Evolutionary conservation across 2,113 vertebrate species (phyloP).

Genomic region (Misgurnus anguillicaudatus): DNA sequence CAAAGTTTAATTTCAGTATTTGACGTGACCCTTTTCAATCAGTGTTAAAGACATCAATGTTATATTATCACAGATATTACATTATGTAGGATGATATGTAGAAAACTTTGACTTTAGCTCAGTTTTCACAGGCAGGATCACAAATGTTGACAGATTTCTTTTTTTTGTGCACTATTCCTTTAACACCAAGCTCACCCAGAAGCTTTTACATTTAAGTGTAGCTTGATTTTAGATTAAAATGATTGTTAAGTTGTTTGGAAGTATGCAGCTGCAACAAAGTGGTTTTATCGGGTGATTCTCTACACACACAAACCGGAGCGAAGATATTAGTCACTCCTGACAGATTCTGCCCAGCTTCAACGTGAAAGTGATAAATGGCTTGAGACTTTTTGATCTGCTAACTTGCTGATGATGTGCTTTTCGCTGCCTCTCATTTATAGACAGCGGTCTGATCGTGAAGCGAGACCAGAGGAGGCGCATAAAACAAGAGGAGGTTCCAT

Average conservation of each 20-base stretch:
- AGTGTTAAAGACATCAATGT: too few species aligned
- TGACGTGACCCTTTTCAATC: too few species aligned
- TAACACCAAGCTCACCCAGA: background rate
- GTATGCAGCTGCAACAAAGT: background rate
- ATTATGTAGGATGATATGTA: too few species aligned
- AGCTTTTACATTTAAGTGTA: background rate
- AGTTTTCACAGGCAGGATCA: too few species aligned
- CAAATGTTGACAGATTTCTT: too few species aligned
- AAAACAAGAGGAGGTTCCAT: slow-evolving; percentile 8
- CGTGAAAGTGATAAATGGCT: slow-evolving; percentile 43
- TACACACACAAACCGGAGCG: background rate
- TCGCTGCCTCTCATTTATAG: slow-evolving; percentile 35
- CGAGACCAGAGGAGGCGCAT: background rate
- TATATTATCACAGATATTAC: too few species aligned
- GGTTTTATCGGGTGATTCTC: slow-evolving; percentile 15
- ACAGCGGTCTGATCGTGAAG: slow-evolving; percentile 8
- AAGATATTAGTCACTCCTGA: slow-evolving; percentile 40
- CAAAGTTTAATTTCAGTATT: too few species aligned
- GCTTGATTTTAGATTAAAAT: background rate
- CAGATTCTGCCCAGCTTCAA: slow-evolving; percentile 28
- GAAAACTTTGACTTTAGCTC: too few species aligned
- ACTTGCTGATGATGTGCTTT: slow-evolving; percentile 38
- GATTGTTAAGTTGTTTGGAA: background rate
- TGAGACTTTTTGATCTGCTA: slow-evolving; percentile 38
- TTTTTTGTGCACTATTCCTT: too few species aligned